Evolutionary conservation across 2,888 invertebrate species (phyloP), one percentile per base, ranked within the genome.

Genomic region (Orthosia gracilis): DNA sequence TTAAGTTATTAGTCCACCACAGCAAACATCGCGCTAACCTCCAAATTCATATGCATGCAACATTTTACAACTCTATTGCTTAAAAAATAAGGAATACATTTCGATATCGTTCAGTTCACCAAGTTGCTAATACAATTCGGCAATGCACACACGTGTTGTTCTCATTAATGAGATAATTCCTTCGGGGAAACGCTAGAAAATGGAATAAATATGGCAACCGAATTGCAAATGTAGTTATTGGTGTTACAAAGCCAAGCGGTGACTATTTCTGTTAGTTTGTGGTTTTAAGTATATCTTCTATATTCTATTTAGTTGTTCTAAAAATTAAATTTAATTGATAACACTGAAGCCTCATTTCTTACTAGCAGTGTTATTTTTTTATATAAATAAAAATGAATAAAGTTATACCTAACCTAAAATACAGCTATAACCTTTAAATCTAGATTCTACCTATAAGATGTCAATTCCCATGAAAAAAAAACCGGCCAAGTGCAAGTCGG

Each of bases 131-230:
- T 52, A 74, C 59, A 84, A 84, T 84, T 83, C 80, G 78, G 80
- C 70, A 74, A 75, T 84, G 84, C 82, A 86, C 85, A 85, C 87
- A 90, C 89, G 88, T 91, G 89, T 86, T 91, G 91, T 91, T 87
- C 82, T 84, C 88, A 89, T 91, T 93, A 92, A 92, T 91, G 90
- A 91, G 91, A 91, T 91, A 89, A 92, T 90, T 87, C 90, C 92
- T 89, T 85, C 18, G 84, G 91, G 92, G 88, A 91, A 87, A 83
- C 80, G 88, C 80, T 89, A 88, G 89, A 89, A 90, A 90, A 90
- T 91, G 89, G 88, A 90, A 89, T 90, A 91, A 91, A 89, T 89
- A 90, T 87, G 84, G 87, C 85, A 83, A 83, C 89, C 75, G 85
- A 89, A 92, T 91, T 87, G 89, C 87, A 90, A 90, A 90, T 89